phyloP scores from a whole-genome alignment of 2,888 invertebrate genomes.

The Melanchra persicariae region DNA sequence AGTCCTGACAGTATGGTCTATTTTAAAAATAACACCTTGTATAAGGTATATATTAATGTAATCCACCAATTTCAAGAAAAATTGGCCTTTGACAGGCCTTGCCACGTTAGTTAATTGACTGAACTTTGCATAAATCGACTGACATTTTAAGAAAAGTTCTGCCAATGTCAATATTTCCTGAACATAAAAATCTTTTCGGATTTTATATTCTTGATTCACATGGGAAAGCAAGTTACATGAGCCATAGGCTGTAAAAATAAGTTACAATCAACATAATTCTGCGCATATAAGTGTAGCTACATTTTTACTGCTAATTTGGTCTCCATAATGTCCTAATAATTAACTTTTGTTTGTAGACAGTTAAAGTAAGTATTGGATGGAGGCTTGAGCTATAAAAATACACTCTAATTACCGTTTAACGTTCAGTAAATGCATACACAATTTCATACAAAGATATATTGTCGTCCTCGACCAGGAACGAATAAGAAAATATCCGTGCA shows the following conservation, averaged over 20 bases:
- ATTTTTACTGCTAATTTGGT: conserved; percentile 49
- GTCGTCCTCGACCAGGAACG: conserved; percentile 14
- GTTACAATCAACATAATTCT: conserved; percentile 12
- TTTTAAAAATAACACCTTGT: no score
- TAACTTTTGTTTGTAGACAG: conserved; percentile 63
- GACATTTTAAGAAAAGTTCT: neutral
- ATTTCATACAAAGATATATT: conserved; percentile 61
- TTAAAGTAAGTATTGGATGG: conserved; percentile 56
- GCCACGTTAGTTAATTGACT: no score
- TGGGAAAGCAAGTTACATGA: neutral
- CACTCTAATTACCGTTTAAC: conserved; percentile 57
- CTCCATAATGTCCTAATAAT: conserved; percentile 51
- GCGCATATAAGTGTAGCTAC: neutral
- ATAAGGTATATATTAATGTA: no score
- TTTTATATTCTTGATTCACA: neutral
- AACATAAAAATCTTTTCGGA: no score
- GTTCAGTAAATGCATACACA: conserved; percentile 59
- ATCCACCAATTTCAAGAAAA: no score
- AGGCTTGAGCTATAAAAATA: conserved; percentile 63
- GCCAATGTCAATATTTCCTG: no score
- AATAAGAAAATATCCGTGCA: conserved; percentile 42
- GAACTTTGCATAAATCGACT: no score
- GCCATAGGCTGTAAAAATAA: neutral
- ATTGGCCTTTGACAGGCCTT: no score
- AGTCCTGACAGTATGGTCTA: no score